These are phyloP conservation scores for Dasysyrphus tricinctus DNA, from an alignment of 2,888 invertebrate species.

Conservation along the genomic window DNA sequence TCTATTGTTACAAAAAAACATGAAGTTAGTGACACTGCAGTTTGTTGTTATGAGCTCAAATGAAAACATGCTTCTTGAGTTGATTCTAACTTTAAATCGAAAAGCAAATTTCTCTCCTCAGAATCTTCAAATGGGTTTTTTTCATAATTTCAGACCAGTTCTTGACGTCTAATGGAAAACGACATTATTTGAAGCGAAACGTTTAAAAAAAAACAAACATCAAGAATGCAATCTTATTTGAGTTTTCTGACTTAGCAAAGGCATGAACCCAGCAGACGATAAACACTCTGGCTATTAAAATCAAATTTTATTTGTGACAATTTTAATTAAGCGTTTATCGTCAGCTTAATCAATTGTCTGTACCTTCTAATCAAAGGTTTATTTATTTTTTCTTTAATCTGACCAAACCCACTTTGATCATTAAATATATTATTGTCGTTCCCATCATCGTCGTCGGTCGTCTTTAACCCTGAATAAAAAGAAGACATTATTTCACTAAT, in stretches of 20 bases:
- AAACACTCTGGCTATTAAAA: not conserved
- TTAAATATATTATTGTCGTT: constrained; percentile 49
- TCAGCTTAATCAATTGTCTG: constrained; percentile 27
- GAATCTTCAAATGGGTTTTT: no score
- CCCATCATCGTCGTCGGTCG: constrained; percentile 31
- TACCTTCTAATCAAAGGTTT: constrained; percentile 20
- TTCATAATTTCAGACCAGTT: no score
- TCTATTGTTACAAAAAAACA: no score
- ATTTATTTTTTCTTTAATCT: not conserved
- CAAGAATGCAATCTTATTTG: not conserved
- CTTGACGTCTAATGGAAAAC: no score
- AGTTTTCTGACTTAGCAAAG: not conserved
- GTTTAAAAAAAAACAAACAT: no score
- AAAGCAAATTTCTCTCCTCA: no score
- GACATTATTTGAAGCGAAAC: no score
- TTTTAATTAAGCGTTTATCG: constrained; percentile 39
- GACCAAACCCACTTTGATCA: constrained; percentile 56
- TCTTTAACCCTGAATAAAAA: constrained; percentile 59
- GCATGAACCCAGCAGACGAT: not conserved
- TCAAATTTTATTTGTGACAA: constrained; percentile 19
- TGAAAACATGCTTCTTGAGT: no score
- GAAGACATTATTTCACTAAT: constrained; percentile 67
- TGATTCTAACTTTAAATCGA: no score
- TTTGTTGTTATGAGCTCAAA: no score
- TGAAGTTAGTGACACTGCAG: no score